These are phyloP conservation scores for Apaloderma vittatum DNA, from an alignment of 2,113 vertebrate genomes.

Conservation along the genomic window DNA sequence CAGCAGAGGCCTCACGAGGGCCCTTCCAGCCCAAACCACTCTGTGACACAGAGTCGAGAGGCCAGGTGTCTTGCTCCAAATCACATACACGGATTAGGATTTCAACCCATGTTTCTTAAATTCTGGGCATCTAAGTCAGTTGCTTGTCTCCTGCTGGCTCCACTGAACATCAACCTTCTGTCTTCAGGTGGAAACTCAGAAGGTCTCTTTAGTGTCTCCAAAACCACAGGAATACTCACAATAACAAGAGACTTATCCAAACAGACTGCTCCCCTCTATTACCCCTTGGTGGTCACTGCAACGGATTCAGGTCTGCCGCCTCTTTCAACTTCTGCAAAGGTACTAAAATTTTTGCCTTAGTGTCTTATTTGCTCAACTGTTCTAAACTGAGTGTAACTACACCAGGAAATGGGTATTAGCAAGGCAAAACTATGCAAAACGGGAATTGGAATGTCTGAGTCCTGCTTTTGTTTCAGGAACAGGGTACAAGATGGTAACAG, in stretches of 20 bases:
- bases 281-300: constrained; percentile 30
- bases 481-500: neutral
- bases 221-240: constrained; percentile 37
- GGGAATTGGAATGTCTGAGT: neutral
- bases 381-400: neutral
- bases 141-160: neutral
- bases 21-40: neutral
- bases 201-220: constrained; percentile 55
- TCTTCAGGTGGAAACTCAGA: constrained; percentile 58
- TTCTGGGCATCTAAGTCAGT: neutral
- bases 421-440: neutral
- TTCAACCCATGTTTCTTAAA: neutral
- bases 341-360: neutral
- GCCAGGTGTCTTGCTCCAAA: neutral
- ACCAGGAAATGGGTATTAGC: neutral
- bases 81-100: neutral
- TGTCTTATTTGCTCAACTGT: neutral
- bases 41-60: neutral
- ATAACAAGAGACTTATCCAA: constrained; percentile 48
- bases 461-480: neutral
- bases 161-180: neutral
- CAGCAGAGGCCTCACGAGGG: neutral
- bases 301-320: constrained; percentile 7
- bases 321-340: constrained; percentile 61
- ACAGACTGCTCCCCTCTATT: neutral